These are phyloP conservation scores for Colletes collaris DNA, from an alignment of 2,888 invertebrate species.

Conservation along the genomic window DNA sequence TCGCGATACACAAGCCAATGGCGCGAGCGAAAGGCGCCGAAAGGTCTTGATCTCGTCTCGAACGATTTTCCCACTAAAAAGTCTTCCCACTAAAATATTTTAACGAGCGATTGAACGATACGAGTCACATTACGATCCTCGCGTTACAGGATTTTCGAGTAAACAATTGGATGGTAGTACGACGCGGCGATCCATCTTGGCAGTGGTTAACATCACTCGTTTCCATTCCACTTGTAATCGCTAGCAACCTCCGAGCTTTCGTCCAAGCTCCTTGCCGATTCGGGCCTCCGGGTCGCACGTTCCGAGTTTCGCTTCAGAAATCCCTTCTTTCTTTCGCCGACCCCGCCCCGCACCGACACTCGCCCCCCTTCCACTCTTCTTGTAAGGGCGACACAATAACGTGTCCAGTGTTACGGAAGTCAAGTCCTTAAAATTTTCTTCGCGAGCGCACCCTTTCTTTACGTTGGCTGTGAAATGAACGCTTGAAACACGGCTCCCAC, in stretches of 20 bases:
- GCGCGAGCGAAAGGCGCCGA: neutral
- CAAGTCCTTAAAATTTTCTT: slow-evolving; percentile 68
- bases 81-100: neutral
- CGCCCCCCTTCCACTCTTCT: neutral
- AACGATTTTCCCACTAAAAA: too few relatives aligned
- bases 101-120: neutral
- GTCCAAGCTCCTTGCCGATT: neutral
- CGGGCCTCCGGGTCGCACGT: slow-evolving; percentile 22
- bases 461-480: slow-evolving; percentile 68
- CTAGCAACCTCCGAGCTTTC: slow-evolving; percentile 6
- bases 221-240: slow-evolving; percentile 35
- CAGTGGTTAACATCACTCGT: slow-evolving; percentile 3
- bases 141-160: too few relatives aligned
- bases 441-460: slow-evolving; percentile 70
- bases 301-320: slow-evolving; percentile 1
- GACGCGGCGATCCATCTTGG: too few relatives aligned
- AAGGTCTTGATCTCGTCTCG: neutral
- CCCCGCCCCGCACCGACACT: too few relatives aligned
- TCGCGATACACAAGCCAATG: neutral
- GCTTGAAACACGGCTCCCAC: slow-evolving; percentile 61
- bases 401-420: slow-evolving; percentile 54
- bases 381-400: slow-evolving; percentile 28
- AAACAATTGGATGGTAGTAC: too few relatives aligned
- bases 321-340: neutral
- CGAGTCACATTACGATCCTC: neutral